Percentiles rank a stretch among this genome's conserved stretches.
These are phyloP conservation scores for Calonectris borealis DNA, from an alignment of 2,113 vertebrate species.

Conservation along the genomic window DNA sequence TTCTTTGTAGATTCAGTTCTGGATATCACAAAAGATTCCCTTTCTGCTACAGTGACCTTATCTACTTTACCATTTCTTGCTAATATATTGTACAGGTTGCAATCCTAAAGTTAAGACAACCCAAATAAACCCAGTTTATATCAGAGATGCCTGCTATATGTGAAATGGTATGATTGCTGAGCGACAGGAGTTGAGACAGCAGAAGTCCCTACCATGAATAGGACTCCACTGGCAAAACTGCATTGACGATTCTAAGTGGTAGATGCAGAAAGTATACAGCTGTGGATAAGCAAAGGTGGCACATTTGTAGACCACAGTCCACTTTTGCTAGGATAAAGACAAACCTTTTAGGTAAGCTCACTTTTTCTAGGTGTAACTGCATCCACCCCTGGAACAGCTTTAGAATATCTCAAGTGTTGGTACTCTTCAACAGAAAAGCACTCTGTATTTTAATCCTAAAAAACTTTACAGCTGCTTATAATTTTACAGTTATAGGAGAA, in stretches of 20 bases:
- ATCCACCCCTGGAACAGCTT: neutral
- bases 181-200: neutral
- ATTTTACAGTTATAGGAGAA: neutral
- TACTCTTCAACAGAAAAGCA: neutral
- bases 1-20: neutral
- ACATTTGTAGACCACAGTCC: neutral
- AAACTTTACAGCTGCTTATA: neutral
- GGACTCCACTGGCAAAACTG: neutral
- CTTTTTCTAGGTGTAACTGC: neutral
- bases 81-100: neutral
- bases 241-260: neutral
- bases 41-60: neutral
- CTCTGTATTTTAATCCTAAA: neutral
- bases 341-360: neutral
- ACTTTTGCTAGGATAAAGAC: neutral
- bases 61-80: neutral
- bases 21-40: neutral
- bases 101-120: neutral
- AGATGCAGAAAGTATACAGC: neutral
- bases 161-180: neutral
- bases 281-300: neutral
- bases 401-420: neutral
- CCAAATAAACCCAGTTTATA: neutral
- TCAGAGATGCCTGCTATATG: neutral
- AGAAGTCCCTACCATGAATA: neutral